A percentile compares a stretch with the other conserved stretches of the same genome.
Evolutionary conservation across 2,797 vertebrate species (phyloP).

Genomic region (Leptoclinus maculatus): DNA sequence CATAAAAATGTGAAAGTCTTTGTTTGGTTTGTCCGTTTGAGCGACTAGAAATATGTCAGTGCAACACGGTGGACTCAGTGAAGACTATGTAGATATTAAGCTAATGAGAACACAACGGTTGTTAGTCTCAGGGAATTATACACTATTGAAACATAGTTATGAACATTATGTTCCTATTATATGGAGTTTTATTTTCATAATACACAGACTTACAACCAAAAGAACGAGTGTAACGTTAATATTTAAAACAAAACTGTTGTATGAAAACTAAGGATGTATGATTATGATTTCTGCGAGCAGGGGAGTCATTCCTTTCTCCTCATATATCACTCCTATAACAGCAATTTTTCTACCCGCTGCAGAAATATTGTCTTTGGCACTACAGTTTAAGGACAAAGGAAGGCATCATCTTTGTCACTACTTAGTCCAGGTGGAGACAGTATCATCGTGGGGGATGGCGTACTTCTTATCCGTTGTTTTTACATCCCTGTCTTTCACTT

Average conservation of each 20-base stretch:
- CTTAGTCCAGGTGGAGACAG: neutral
- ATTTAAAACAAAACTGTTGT: neutral
- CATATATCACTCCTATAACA: neutral
- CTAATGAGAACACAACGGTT: too few species aligned
- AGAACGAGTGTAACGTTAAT: neutral
- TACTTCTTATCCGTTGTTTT: neutral
- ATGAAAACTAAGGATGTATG: neutral
- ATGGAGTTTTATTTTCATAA: neutral
- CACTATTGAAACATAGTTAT: neutral
- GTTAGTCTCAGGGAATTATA: neutral
- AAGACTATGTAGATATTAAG: too few species aligned
- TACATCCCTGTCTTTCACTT: conserved; percentile 4
- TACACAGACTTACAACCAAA: neutral
- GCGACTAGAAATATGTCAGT: neutral
- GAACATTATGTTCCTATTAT: too few species aligned
- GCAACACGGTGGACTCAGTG: neutral
- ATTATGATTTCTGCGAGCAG: neutral
- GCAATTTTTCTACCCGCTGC: neutral
- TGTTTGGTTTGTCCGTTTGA: neutral
- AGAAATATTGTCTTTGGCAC: conserved; percentile 1
- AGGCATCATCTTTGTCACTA: neutral
- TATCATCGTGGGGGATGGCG: neutral
- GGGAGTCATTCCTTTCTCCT: neutral
- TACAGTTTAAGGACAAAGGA: neutral
- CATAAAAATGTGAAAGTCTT: neutral